A percentile compares a stretch with the other conserved stretches of the same genome.
Conservation (phyloP, 2,888 invertebrate genomes). For the Leptinotarsa haldemani region DNA sequence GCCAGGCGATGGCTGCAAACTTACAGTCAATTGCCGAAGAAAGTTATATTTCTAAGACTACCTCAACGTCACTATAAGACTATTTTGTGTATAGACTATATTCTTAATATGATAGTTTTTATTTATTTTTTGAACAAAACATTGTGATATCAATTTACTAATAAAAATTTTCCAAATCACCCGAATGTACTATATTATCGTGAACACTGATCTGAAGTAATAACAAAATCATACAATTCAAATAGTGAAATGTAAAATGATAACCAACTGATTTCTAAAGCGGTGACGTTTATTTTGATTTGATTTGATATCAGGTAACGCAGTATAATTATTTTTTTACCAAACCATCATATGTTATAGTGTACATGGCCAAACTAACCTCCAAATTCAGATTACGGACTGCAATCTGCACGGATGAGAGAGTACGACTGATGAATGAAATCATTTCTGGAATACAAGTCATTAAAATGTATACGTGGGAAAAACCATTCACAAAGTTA, state of each 20-base stretch:
- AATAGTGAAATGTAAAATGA: neutral
- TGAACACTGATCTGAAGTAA: no score
- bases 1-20: conserved; percentile 59
- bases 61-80: neutral
- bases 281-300: neutral
- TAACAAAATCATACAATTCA: no score
- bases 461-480: conserved; percentile 97
- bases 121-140: no score
- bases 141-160: no score
- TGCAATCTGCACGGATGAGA: conserved; percentile 83
- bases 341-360: conserved; percentile 46
- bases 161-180: no score
- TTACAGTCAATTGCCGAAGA: conserved; percentile 50
- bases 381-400: conserved; percentile 80
- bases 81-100: neutral
- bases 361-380: conserved; percentile 75
- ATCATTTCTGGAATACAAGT: conserved; percentile 89
- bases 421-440: conserved; percentile 91
- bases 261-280: neutral
- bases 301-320: neutral
- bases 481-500: conserved; percentile 84
- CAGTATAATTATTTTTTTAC: neutral
- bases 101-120: neutral
- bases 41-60: conserved; percentile 20
- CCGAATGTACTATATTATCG: no score